Percentiles rank a stretch among this genome's conserved stretches.
phyloP scores from a whole-genome alignment of 2,888 invertebrate species.

The Megamerina dolium region DNA sequence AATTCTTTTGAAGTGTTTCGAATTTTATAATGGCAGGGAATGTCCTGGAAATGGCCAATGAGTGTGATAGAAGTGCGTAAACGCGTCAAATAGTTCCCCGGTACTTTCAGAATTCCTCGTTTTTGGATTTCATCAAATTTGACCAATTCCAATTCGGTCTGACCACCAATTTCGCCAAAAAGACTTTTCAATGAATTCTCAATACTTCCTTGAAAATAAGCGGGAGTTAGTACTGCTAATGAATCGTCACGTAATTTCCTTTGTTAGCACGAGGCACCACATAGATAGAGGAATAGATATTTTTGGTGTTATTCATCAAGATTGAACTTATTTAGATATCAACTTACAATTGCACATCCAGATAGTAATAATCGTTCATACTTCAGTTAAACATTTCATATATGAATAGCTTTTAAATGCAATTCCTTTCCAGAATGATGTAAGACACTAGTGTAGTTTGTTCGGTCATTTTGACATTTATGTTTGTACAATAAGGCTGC shows the following conservation, averaged over 20 bases:
- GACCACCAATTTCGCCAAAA: slow-evolving; percentile 57
- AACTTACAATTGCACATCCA: slow-evolving; percentile 56
- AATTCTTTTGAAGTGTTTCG: slow-evolving; percentile 49
- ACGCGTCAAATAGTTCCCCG: slow-evolving; percentile 53
- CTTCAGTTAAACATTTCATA: slow-evolving; percentile 21
- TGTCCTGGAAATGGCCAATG: slow-evolving; percentile 50
- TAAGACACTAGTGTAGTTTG: too few relatives aligned
- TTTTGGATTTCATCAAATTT: slow-evolving; percentile 51
- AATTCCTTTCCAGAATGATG: too few relatives aligned
- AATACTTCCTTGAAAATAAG: slow-evolving; percentile 57
- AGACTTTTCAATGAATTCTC: slow-evolving; percentile 51
- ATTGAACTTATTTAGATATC: slow-evolving; percentile 9
- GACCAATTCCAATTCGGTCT: slow-evolving; percentile 54
- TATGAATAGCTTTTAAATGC: too few relatives aligned
- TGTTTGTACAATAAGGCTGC: too few relatives aligned
- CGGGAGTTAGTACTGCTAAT: slow-evolving; percentile 48
- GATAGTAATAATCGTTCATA: slow-evolving; percentile 52
- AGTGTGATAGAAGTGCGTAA: slow-evolving; percentile 56
- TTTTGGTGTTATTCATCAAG: too few relatives aligned
- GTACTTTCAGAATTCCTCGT: slow-evolving; percentile 55
- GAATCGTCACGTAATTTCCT: slow-evolving; percentile 51
- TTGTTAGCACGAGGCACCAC: too few relatives aligned
- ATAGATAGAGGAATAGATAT: too few relatives aligned
- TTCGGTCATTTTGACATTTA: too few relatives aligned
- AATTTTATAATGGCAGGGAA: slow-evolving; percentile 53